phyloP scores from a whole-genome alignment of 64 coral and sea anemone genomes.

The Porites australiensis region DNA sequence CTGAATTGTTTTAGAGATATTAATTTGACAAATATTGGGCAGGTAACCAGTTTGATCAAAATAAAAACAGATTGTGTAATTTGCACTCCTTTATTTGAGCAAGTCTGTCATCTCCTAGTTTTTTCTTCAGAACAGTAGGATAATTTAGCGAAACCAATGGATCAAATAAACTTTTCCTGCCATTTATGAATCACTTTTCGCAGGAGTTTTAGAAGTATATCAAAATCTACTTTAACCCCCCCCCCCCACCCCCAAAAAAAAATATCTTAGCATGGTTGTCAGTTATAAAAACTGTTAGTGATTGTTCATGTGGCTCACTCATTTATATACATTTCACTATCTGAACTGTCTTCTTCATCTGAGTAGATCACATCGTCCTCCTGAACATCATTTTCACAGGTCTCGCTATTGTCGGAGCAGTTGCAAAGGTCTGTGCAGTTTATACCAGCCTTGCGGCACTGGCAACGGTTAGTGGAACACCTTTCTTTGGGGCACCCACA shows the following conservation, averaged over 20 bases:
- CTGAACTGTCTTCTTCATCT: neutral
- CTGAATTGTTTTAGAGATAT: too few relatives aligned
- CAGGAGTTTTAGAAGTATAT: neutral
- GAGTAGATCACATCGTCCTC: neutral
- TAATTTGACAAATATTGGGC: too few relatives aligned
- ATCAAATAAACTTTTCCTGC: too few relatives aligned
- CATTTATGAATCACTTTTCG: too few relatives aligned
- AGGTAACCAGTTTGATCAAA: too few relatives aligned
- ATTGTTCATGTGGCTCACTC: neutral
- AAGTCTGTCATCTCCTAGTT: too few relatives aligned
- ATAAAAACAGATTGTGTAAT: too few relatives aligned
- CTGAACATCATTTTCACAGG: neutral
- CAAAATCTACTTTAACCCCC: neutral
- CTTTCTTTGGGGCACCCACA: neutral
- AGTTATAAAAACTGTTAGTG: neutral
- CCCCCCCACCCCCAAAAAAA: too few relatives aligned
- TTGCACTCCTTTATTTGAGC: too few relatives aligned
- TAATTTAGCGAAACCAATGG: too few relatives aligned
- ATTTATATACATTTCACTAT: neutral
- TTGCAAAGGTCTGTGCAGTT: conserved; percentile 29
- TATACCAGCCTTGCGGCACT: neutral
- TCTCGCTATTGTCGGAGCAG: neutral
- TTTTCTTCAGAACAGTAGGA: too few relatives aligned
- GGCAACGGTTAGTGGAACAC: neutral
- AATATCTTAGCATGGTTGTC: neutral